A percentile compares a stretch with the other conserved stretches of the same genome.
Conservation (phyloP, 1,140 invertebrate genomes). For the Lordiphosa clarofinis region DNA sequence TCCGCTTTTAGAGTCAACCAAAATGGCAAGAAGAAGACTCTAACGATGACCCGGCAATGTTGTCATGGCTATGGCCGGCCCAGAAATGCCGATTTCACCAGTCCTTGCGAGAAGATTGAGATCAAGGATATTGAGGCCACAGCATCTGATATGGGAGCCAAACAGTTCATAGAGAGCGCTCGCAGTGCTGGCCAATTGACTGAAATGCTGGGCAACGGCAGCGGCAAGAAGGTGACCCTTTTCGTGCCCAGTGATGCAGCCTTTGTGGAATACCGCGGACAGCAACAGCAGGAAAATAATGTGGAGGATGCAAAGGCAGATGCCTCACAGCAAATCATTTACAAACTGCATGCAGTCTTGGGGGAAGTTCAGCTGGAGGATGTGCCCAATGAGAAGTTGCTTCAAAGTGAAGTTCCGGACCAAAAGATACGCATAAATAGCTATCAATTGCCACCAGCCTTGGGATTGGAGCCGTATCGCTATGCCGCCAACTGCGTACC, state of each 20-base stretch:
- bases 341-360: slow-evolving; percentile 79
- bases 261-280: slow-evolving; percentile 79
- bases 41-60: slow-evolving; percentile 82
- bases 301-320: slow-evolving; percentile 62
- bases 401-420: slow-evolving; percentile 80
- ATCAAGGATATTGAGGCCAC: slow-evolving; percentile 81
- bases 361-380: slow-evolving; percentile 80
- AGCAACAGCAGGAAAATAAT: slow-evolving; percentile 67
- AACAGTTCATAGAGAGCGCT: slow-evolving; percentile 81
- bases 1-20: slow-evolving; percentile 80
- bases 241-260: slow-evolving; percentile 82
- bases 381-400: slow-evolving; percentile 80
- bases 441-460: slow-evolving; percentile 80
- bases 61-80: slow-evolving; percentile 82
- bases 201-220: slow-evolving; percentile 79
- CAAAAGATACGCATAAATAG: slow-evolving; percentile 83
- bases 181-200: slow-evolving; percentile 79
- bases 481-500: slow-evolving; percentile 82
- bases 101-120: slow-evolving; percentile 80
- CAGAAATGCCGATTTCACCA: slow-evolving; percentile 79
- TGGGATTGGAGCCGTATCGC: slow-evolving; percentile 63
- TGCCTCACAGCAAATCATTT: slow-evolving; percentile 52
- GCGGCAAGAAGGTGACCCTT: slow-evolving; percentile 80
- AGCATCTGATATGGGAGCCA: slow-evolving; percentile 81
- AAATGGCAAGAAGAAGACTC: slow-evolving; percentile 82